phyloP scores from a whole-genome alignment of 2,888 invertebrate species.

The Venusia cambrica region DNA sequence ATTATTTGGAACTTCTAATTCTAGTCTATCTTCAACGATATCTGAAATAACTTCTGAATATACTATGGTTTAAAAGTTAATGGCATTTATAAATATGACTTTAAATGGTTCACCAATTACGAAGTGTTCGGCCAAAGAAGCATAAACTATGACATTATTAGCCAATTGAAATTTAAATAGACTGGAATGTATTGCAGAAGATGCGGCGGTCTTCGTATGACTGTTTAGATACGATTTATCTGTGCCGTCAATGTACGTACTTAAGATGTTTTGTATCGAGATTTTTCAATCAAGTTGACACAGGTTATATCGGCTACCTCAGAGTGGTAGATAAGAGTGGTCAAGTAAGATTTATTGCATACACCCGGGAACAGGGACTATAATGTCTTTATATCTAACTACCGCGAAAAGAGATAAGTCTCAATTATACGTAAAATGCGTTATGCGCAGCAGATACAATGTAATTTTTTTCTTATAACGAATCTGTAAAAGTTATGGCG shows the following conservation, averaged over 20 bases:
- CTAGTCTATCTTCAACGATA: constrained; percentile 25
- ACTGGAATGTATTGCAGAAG: too few species aligned
- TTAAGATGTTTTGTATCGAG: constrained; percentile 61
- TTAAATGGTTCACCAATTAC: background rate
- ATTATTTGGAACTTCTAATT: constrained; percentile 34
- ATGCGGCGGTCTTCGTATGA: constrained; percentile 23
- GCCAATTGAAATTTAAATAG: too few species aligned
- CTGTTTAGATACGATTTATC: constrained; percentile 31
- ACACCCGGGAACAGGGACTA: constrained; percentile 46
- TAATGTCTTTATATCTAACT: constrained; percentile 52
- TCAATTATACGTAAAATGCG: constrained; percentile 45
- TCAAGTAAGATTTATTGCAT: constrained; percentile 72
- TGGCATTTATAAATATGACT: constrained; percentile 13
- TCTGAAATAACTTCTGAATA: constrained; percentile 13
- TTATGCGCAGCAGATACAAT: constrained; percentile 3
- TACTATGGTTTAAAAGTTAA: constrained; percentile 13
- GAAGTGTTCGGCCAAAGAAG: too few species aligned
- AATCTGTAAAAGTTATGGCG: too few species aligned
- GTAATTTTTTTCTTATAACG: too few species aligned
- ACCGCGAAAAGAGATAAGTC: constrained; percentile 50
- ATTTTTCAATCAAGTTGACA: constrained; percentile 60
- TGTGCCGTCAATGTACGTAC: constrained; percentile 27
- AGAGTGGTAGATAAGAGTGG: constrained; percentile 60
- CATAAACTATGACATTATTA: too few species aligned
- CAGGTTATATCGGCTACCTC: constrained; percentile 68